Percentiles rank a stretch among this genome's conserved stretches.
These are phyloP conservation scores for Rhodeus uyekii DNA, from an alignment of 2,797 vertebrate genomes.

Conservation along the genomic window DNA sequence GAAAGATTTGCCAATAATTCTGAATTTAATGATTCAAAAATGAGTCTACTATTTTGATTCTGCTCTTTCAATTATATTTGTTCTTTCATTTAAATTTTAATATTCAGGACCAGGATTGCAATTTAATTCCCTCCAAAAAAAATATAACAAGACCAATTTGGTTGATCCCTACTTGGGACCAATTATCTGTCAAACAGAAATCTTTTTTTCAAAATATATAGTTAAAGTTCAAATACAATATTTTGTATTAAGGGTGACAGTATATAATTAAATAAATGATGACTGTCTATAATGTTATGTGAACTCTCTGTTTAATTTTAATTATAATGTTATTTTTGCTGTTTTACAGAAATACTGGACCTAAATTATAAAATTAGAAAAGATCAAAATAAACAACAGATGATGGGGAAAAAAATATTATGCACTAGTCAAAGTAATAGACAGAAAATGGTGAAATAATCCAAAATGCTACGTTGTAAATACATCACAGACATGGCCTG, in stretches of 20 bases:
- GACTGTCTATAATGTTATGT: too few relatives aligned
- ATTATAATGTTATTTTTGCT: neutral
- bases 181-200: too few relatives aligned
- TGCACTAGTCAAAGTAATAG: neutral
- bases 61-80: neutral
- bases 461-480: neutral
- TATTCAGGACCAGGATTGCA: neutral
- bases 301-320: neutral
- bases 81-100: neutral
- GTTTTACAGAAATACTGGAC: neutral
- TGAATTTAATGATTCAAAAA: neutral
- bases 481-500: slow-evolving; percentile 26
- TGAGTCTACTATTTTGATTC: neutral
- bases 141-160: too few relatives aligned
- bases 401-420: neutral
- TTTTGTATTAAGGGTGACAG: neutral
- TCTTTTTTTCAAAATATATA: too few relatives aligned
- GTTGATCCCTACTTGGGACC: too few relatives aligned
- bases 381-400: neutral
- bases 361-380: neutral
- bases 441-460: neutral
- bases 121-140: neutral
- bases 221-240: too few relatives aligned
- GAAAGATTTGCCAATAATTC: neutral
- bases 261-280: too few relatives aligned